phyloP scores from a whole-genome alignment of 2,797 vertebrate genomes.

The Adrianichthys oophorus region DNA sequence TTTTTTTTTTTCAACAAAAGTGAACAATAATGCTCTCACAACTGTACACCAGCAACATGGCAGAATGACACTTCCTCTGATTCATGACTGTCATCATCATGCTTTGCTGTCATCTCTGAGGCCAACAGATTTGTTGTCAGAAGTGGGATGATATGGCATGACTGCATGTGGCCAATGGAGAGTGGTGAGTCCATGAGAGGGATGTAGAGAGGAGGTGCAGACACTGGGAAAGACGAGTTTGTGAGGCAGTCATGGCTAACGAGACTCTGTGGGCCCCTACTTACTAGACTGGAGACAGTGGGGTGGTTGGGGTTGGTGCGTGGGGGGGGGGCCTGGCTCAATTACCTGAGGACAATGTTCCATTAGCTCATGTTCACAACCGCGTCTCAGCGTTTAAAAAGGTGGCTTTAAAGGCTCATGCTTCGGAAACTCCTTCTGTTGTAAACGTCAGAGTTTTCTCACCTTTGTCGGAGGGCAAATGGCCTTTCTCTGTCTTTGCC shows the following conservation, averaged over 20 bases:
- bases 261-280: conserved; percentile 79
- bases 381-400: conserved; percentile 60
- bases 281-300: conserved; percentile 82
- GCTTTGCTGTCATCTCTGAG: conserved; percentile 31
- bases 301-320: conserved; percentile 81
- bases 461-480: conserved; percentile 77
- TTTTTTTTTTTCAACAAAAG: conserved; percentile 44
- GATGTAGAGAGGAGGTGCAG: conserved; percentile 70
- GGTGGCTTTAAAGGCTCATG: conserved; percentile 51
- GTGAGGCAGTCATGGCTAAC: conserved; percentile 78
- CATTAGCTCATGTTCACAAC: conserved; percentile 77
- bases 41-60: conserved; percentile 58
- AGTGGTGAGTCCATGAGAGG: conserved; percentile 74
- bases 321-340: conserved; percentile 80
- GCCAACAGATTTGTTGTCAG: conserved; percentile 42
- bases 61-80: conserved; percentile 34
- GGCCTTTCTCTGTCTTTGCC: conserved; percentile 56
- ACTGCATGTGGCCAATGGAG: conserved; percentile 70
- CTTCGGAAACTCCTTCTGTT: conserved; percentile 42
- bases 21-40: conserved; percentile 56
- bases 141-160: conserved; percentile 73
- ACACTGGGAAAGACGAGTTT: conserved; percentile 74
- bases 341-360: conserved; percentile 80
- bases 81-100: conserved; percentile 34
- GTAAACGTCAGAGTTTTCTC: conserved; percentile 8